Evolutionary conservation across 2,113 vertebrate species (phyloP).

Genomic region (Coryphaenoides rupestris): DNA sequence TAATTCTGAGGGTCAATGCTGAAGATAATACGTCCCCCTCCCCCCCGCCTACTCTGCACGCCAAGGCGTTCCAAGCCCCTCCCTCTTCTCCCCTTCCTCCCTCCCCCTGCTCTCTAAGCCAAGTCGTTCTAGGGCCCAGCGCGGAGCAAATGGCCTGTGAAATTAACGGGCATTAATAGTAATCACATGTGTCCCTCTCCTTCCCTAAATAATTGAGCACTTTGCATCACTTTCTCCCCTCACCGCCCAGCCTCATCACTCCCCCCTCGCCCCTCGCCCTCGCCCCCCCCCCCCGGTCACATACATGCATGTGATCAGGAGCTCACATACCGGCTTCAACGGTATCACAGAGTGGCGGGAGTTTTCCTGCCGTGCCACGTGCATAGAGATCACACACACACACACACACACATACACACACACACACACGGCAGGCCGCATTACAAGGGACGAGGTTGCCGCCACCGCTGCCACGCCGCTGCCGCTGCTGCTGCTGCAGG

Average conservation of each 20-base stretch:
- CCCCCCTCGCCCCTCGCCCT: slow-evolving; percentile 31
- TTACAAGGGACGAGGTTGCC: too few relatives aligned
- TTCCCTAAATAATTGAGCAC: slow-evolving; percentile 62
- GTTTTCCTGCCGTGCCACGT: not conserved
- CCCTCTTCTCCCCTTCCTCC: slow-evolving; percentile 21
- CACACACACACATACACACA: too few relatives aligned
- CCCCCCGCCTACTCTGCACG: not conserved
- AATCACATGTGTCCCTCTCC: slow-evolving; percentile 52
- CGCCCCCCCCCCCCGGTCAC: not conserved
- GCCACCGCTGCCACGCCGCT: too few relatives aligned
- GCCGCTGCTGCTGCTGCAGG: slow-evolving; percentile 8
- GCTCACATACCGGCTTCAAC: slow-evolving; percentile 19
- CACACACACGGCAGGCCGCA: too few relatives aligned
- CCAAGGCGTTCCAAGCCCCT: too few relatives aligned
- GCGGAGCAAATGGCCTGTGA: slow-evolving; percentile 65
- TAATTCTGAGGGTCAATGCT: slow-evolving; percentile 46
- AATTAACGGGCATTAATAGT: slow-evolving; percentile 71
- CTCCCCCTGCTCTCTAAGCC: slow-evolving; percentile 13
- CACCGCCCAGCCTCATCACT: too few relatives aligned
- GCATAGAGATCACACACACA: slow-evolving; percentile 7
- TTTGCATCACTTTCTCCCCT: slow-evolving; percentile 46
- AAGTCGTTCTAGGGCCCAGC: slow-evolving; percentile 24
- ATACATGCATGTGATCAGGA: too few relatives aligned
- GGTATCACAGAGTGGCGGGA: slow-evolving; percentile 1
- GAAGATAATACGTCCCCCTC: slow-evolving; percentile 37